phyloP scores from a whole-genome alignment of 2,113 vertebrate species.

The Lepisosteus oculatus region DNA sequence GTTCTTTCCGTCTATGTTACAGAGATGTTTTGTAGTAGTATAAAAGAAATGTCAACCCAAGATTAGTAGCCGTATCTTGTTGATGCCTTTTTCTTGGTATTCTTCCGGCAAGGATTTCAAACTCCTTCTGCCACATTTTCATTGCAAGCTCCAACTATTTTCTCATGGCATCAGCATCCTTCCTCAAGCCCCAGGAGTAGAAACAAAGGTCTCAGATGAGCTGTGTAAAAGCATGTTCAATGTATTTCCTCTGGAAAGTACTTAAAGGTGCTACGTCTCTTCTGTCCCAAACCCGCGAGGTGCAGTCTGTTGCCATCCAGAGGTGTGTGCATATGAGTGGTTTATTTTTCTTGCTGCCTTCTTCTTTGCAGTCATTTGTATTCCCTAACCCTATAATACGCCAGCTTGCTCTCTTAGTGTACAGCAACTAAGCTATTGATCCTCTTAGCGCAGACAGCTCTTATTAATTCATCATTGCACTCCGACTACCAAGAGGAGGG shows the following conservation, averaged over 20 bases:
- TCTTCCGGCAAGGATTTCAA: slow-evolving; percentile 63
- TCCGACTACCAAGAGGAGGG: neutral
- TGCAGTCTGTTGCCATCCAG: slow-evolving; percentile 36
- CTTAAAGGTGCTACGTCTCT: slow-evolving; percentile 36
- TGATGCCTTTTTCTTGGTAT: slow-evolving; percentile 61
- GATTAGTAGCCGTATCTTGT: slow-evolving; percentile 37
- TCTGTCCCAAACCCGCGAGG: slow-evolving; percentile 48
- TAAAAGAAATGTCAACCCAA: slow-evolving; percentile 40
- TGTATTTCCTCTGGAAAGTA: neutral
- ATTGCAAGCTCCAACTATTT: slow-evolving; percentile 59
- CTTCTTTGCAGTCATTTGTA: slow-evolving; percentile 61
- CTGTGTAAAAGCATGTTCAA: slow-evolving; percentile 5
- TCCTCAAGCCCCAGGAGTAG: slow-evolving; percentile 40
- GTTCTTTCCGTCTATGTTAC: neutral
- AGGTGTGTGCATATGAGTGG: slow-evolving; percentile 19
- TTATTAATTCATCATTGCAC: slow-evolving; percentile 38
- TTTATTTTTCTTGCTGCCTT: slow-evolving; percentile 31
- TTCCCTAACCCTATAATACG: slow-evolving; percentile 68
- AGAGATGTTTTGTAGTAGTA: slow-evolving; percentile 30
- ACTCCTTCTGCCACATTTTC: slow-evolving; percentile 63
- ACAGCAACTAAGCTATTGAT: slow-evolving; percentile 80
- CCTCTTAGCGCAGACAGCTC: slow-evolving; percentile 64
- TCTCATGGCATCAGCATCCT: slow-evolving; percentile 49
- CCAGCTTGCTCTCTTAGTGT: slow-evolving; percentile 62
- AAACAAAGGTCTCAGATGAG: slow-evolving; percentile 21